A percentile compares a stretch with the other conserved stretches of the same genome.
These are phyloP conservation scores for Mimas tiliae DNA, from an alignment of 2,888 invertebrate species.

Conservation along the genomic window DNA sequence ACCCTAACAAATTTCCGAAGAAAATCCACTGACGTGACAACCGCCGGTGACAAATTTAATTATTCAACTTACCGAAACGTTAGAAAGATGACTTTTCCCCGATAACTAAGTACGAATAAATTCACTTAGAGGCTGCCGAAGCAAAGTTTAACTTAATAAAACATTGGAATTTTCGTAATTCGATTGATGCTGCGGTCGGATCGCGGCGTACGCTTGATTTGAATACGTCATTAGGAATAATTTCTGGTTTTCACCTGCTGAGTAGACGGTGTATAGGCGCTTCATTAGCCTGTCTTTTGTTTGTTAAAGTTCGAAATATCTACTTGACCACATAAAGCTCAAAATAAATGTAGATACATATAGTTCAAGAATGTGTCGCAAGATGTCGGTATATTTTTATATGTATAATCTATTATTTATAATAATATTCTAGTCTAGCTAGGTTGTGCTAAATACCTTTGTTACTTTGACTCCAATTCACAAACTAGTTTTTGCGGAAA, in stretches of 20 bases:
- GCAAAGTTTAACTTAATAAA: conserved; percentile 84
- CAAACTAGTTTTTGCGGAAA: background rate
- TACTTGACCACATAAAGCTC: background rate
- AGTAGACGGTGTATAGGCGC: background rate
- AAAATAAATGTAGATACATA: too few relatives aligned
- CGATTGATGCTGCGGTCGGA: conserved; percentile 73
- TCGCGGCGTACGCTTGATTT: conserved; percentile 69
- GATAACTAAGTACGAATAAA: conserved; percentile 84
- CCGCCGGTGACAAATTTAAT: conserved; percentile 82
- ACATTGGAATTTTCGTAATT: conserved; percentile 83
- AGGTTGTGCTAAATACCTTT: background rate
- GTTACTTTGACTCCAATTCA: background rate
- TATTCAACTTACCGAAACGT: conserved; percentile 84
- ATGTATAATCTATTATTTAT: background rate
- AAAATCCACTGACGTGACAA: conserved; percentile 82
- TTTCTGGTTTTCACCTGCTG: conserved; percentile 48
- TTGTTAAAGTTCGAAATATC: background rate
- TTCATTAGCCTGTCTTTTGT: background rate
- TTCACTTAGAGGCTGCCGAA: conserved; percentile 81
- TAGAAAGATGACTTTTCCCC: conserved; percentile 82
- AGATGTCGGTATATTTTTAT: background rate
- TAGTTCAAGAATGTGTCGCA: too few relatives aligned
- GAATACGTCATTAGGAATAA: conserved; percentile 78
- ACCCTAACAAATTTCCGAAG: conserved; percentile 72
- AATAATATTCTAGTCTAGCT: background rate